Conservation (phyloP, 2,113 vertebrate species). For the Periophthalmodon schlosseri region DNA sequence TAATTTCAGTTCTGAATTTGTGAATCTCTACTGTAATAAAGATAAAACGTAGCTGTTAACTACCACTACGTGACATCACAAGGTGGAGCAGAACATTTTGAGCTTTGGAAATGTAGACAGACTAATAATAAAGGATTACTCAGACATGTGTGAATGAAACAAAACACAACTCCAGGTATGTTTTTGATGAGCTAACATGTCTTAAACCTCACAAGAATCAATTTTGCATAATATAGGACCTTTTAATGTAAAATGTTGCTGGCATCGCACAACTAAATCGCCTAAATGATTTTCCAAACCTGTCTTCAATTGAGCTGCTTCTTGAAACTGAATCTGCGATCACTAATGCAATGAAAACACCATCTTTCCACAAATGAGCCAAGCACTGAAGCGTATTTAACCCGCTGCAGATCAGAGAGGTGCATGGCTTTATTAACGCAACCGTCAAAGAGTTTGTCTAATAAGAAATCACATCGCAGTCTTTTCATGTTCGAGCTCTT, state of each 20-base stretch:
- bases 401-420: slow-evolving; percentile 17
- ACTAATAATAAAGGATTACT: too few relatives aligned
- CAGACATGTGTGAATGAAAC: too few relatives aligned
- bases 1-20: too few relatives aligned
- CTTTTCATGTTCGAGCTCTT: not conserved
- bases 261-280: not conserved
- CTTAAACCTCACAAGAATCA: too few relatives aligned
- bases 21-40: too few relatives aligned
- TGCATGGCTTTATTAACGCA: not conserved
- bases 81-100: too few relatives aligned
- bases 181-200: too few relatives aligned
- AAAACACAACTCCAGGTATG: too few relatives aligned
- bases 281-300: not conserved
- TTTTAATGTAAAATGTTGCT: not conserved
- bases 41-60: too few relatives aligned
- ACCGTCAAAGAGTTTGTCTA: slow-evolving; percentile 16
- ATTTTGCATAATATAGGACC: too few relatives aligned
- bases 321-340: not conserved
- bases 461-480: slow-evolving; percentile 1
- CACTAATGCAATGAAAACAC: slow-evolving; percentile 27
- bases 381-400: slow-evolving; percentile 29
- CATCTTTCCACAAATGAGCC: slow-evolving; percentile 34
- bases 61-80: too few relatives aligned
- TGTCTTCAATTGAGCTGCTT: not conserved
- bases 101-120: too few relatives aligned